Evolutionary conservation across 1,140 invertebrate genomes (phyloP), one percentile per base, ranked within the genome.

Genomic region (Lysiphlebus fabarum): DNA sequence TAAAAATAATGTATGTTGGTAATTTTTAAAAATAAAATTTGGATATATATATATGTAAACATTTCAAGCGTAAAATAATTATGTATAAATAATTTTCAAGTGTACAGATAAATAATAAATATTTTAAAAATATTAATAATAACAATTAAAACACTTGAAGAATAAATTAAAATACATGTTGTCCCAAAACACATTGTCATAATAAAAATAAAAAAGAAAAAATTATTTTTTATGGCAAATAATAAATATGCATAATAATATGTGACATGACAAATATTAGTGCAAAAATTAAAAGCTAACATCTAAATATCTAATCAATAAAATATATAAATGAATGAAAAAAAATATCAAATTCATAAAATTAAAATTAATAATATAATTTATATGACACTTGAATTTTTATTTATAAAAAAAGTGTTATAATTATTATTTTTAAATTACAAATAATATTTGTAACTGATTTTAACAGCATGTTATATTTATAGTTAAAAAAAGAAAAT

Each of bases 161-260:
- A 26, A 26, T 26, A 26, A 26, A 26, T 26, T 26, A 64, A 59
- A 12, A 56, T 53, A 56, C 45, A 47, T 54, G 14, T 48, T 62
- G 57, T 17, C 56, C 40, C 53, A 26, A 14, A n/a, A 54, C 14
- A 44, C 2, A 59, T 11, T 33, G 45, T 40, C n/a, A 59, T 11
- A 50, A 62, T 45, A 38, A 48, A 50, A 26, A 73, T 75, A 76
- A 70, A 70, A 62, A 72, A 26, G 4, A 26, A 26, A 26, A 4
- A 70, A 74, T 77, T 79, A 79, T 79, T 79, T 79, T 79, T 79
- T 77, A 77, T 72, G 74, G 66, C 65, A 64, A 73, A 65, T 53
- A 64, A 65, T 64, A 69, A 62, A 56, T 66, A 65, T 71, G 70
- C 70, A 56, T 59, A 59, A 65, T 26, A 2, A 4, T 4, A 26